phyloP scores from a whole-genome alignment of 1,140 invertebrate species.

The Asobara japonica region DNA sequence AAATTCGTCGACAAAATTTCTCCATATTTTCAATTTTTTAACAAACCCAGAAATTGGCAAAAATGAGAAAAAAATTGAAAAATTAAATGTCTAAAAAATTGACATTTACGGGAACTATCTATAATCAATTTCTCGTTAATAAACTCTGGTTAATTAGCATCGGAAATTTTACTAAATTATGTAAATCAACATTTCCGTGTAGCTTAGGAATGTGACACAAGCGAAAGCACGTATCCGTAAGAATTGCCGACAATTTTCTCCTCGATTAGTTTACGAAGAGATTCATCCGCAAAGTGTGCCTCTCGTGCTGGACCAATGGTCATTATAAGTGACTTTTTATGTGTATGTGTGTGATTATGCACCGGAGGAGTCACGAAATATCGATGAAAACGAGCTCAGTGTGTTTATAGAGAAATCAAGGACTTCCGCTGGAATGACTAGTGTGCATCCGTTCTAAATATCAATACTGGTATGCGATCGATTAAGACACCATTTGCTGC shows the following conservation, averaged over 20 bases:
- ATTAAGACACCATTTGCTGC: neutral
- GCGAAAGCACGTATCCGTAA: neutral
- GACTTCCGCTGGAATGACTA: conserved; percentile 19
- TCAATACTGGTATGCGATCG: conserved; percentile 1
- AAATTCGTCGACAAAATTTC: too few species aligned
- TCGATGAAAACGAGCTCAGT: neutral
- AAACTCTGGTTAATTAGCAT: too few species aligned
- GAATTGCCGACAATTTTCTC: conserved; percentile 20
- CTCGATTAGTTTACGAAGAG: neutral
- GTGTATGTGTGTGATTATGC: conserved; percentile 6
- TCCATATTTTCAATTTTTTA: too few species aligned
- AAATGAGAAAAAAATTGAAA: too few species aligned
- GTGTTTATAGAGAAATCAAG: conserved; percentile 25
- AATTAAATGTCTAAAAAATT: too few species aligned
- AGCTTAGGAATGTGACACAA: neutral
- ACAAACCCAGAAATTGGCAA: too few species aligned
- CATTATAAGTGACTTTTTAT: neutral
- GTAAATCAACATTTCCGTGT: neutral
- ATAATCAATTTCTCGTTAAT: too few species aligned
- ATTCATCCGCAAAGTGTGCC: neutral
- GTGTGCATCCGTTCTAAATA: conserved; percentile 24
- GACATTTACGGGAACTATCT: too few species aligned
- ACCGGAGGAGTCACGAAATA: neutral
- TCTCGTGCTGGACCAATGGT: neutral
- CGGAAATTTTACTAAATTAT: neutral